Percentiles rank a stretch among this genome's conserved stretches.
Evolutionary conservation across 2,113 vertebrate genomes (phyloP).

Genomic region (Stictonetta naevosa): DNA sequence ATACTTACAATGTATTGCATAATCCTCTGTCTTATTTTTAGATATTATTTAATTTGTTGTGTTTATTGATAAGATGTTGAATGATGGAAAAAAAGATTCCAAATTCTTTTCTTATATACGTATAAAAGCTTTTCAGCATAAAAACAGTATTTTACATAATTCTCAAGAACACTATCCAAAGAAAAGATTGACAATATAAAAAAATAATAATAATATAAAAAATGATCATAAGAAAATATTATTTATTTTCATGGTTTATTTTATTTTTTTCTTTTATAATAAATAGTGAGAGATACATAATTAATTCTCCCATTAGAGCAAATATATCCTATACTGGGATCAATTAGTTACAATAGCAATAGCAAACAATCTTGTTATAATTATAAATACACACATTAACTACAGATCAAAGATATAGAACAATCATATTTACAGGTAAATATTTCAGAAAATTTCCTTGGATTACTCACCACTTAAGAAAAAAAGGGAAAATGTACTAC

Average conservation of each 20-base stretch:
- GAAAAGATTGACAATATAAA: too few species aligned
- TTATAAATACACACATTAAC: not conserved
- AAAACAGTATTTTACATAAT: not conserved
- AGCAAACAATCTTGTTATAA: not conserved
- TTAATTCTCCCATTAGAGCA: not conserved
- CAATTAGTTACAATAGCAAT: not conserved
- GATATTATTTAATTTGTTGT: not conserved
- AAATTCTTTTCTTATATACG: not conserved
- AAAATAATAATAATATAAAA: too few species aligned
- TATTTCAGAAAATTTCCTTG: not conserved
- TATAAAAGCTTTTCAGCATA: not conserved
- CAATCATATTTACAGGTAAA: not conserved
- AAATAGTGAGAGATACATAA: not conserved
- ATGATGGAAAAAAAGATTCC: not conserved
- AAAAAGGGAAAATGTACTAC: not conserved
- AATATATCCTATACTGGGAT: not conserved
- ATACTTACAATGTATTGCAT: not conserved
- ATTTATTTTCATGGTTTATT: not conserved
- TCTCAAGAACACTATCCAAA: not conserved
- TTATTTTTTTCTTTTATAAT: not conserved
- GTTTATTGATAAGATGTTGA: not conserved
- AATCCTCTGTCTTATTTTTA: not conserved
- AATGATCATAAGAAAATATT: not conserved
- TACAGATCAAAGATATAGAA: not conserved
- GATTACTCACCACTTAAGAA: not conserved